Evolutionary conservation across 2,113 vertebrate species (phyloP).

Genomic region (Muntiacus reevesi): DNA sequence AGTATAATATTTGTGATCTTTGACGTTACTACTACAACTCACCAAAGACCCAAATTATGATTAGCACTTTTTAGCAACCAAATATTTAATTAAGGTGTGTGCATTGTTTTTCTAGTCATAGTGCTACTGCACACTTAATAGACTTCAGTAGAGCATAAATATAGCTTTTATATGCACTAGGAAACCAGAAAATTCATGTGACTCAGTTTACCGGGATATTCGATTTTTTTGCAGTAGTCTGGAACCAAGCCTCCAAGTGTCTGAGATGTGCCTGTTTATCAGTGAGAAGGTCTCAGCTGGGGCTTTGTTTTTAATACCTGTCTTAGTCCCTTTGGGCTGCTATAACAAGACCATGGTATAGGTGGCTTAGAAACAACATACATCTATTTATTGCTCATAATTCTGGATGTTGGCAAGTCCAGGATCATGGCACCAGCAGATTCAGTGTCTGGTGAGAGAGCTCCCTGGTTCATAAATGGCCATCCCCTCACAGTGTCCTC

Average conservation of each 20-base stretch:
- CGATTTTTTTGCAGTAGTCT: not conserved
- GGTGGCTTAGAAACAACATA: not conserved
- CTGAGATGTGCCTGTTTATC: not conserved
- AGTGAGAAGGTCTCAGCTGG: not conserved
- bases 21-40: not conserved
- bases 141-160: not conserved
- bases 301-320: not conserved
- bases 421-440: not conserved
- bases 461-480: no score
- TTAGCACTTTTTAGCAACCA: not conserved
- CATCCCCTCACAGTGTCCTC: not conserved
- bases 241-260: not conserved
- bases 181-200: not conserved
- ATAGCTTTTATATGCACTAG: not conserved
- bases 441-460: no score
- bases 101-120: not conserved
- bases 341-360: accelerated
- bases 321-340: not conserved
- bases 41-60: not conserved
- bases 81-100: not conserved
- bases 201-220: accelerated
- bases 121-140: not conserved
- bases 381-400: no score
- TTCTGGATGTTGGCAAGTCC: not conserved
- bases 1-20: not conserved